Evolutionary conservation across 1,140 invertebrate genomes (phyloP), one percentile per base, ranked within the genome.

Genomic region (Apis cerana): DNA sequence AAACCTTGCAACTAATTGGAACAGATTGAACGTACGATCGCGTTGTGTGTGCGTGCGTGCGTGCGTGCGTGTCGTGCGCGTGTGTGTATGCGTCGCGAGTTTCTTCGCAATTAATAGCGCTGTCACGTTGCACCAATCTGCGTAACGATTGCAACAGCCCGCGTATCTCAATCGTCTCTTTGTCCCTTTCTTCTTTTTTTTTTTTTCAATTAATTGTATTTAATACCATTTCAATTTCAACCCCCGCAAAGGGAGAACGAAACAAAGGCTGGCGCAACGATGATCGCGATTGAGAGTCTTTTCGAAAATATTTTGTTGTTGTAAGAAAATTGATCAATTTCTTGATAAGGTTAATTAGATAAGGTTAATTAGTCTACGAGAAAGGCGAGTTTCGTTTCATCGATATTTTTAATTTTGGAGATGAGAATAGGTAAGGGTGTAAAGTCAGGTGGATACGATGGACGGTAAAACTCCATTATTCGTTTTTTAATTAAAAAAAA

Each of bases 81-180:
- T 33, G 4, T 33, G 33, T 4, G 33, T 33, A 33, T 33, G 33
- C 33, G 4, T 11, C 52, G 56, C 67, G 68, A 48, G 52, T 80
- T 59, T 54, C 76, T 80, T 80, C 56, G 70, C 69, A 59, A 80
- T 80, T 84, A 84, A 81, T 79, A 61, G 52, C 70, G 77, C 21
- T n/a, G 70, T 48, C n/a, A 54, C 75, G 69, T 27, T 50, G 70
- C 77, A 54, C 21, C 82, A 80, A 75, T 84, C 79, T 83, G 76
- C 85, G 80, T 87, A 89, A 87, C 85, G 74, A 89, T 80, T 82
- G 70, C 54, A 27, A 48, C 82, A 71, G 67, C 78, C 83, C 71
- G 33, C 78, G 10, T 64, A 61, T 75, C 56, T 56, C 54, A 56
- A 58, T 59, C 56, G 19, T 80, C 33, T 59, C 62, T 52, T 56